Conservation (phyloP, 2,113 vertebrate genomes). For the Epinephelus fuscoguttatus region DNA sequence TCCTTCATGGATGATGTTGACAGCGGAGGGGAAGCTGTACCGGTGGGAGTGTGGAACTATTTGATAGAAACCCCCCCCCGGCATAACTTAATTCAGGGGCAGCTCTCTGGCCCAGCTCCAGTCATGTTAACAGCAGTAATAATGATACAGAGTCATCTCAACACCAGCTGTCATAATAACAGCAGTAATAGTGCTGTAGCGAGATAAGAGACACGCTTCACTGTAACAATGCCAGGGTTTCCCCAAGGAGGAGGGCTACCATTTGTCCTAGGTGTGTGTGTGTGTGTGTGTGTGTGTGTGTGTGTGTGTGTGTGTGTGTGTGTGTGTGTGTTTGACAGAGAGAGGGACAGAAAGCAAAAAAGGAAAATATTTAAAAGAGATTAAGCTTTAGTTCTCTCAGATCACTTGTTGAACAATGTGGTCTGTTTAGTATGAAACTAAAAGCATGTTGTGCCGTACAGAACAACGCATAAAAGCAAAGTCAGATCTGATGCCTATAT, state of each 20-base stretch:
- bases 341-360: background rate
- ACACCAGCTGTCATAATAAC: conserved; percentile 45
- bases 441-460: background rate
- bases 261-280: conserved; percentile 11
- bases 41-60: background rate
- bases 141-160: conserved; percentile 40
- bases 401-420: background rate
- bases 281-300: conserved; percentile 13
- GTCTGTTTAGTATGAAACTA: too few relatives aligned
- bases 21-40: conserved; percentile 4
- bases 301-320: background rate
- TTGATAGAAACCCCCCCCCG: conserved; percentile 15
- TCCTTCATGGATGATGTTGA: conserved; percentile 5
- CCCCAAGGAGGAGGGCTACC: background rate
- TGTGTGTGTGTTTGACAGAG: background rate
- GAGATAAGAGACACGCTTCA: conserved; percentile 5
- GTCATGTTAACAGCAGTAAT: conserved; percentile 52
- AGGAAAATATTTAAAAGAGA: background rate
- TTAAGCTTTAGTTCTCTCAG: background rate
- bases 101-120: conserved; percentile 15
- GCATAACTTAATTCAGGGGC: conserved; percentile 32
- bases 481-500: background rate
- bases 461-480: background rate
- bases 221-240: conserved; percentile 7
- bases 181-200: conserved; percentile 7